These are phyloP conservation scores for Eriosoma lanigerum DNA, from an alignment of 1,140 invertebrate genomes.

Conservation along the genomic window DNA sequence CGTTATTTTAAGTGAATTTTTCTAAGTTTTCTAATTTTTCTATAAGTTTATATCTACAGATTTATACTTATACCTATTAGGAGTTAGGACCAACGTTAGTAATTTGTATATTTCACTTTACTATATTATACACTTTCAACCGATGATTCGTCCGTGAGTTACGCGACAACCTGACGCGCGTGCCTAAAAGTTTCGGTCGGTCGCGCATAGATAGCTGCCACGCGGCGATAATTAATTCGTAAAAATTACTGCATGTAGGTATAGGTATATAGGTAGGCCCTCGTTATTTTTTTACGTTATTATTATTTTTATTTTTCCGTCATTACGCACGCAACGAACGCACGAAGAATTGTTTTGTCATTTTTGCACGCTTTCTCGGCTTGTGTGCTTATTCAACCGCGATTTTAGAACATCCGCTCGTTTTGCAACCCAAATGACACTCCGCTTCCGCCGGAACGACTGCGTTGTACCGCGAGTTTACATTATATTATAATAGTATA, in stretches of 20 bases:
- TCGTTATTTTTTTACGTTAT: not conserved
- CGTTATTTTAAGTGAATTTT: too few species aligned
- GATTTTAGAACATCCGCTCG: slow-evolving; percentile 20
- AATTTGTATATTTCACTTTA: too few species aligned
- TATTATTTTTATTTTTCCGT: not conserved
- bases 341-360: not conserved
- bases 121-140: too few species aligned
- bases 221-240: not conserved
- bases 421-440: slow-evolving; percentile 28
- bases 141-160: too few species aligned
- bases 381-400: slow-evolving; percentile 24
- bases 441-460: slow-evolving; percentile 24
- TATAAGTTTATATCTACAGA: too few species aligned
- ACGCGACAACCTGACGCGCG: too few species aligned
- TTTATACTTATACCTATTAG: too few species aligned
- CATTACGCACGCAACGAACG: not conserved
- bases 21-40: too few species aligned
- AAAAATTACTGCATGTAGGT: not conserved
- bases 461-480: too few species aligned
- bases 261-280: too few species aligned
- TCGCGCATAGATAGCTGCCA: not conserved
- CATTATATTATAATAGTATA: slow-evolving; percentile 3
- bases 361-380: slow-evolving; percentile 46
- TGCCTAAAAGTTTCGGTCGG: not conserved
- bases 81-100: too few species aligned